Evolutionary conservation across 2,888 invertebrate species (phyloP).

Genomic region (Dicycla oo): DNA sequence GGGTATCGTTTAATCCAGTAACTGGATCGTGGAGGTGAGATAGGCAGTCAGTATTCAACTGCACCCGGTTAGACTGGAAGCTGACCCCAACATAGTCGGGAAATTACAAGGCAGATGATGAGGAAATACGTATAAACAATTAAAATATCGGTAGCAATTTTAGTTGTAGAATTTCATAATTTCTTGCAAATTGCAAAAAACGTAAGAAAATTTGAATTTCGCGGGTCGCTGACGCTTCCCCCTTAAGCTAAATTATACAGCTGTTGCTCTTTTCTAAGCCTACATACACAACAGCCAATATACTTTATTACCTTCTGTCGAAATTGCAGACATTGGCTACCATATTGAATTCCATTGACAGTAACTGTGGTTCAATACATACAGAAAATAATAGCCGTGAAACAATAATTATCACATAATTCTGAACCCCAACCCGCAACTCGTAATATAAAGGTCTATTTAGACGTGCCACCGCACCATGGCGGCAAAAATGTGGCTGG

Average conservation of each 20-base stretch:
- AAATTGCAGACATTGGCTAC: slow-evolving; percentile 25
- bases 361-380: slow-evolving; percentile 36
- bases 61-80: too few relatives aligned
- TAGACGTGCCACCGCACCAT: background rate
- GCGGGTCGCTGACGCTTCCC: too few relatives aligned
- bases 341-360: slow-evolving; percentile 27
- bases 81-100: too few relatives aligned
- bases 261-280: background rate
- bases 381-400: slow-evolving; percentile 33
- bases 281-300: background rate
- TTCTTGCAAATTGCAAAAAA: too few relatives aligned
- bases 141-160: too few relatives aligned
- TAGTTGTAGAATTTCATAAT: too few relatives aligned
- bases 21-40: too few relatives aligned
- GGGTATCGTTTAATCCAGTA: too few relatives aligned
- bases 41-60: too few relatives aligned
- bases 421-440: background rate
- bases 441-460: background rate
- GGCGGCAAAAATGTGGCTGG: background rate
- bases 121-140: too few relatives aligned
- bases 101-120: too few relatives aligned
- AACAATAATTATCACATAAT: slow-evolving; percentile 47
- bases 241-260: background rate
- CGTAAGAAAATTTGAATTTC: too few relatives aligned
- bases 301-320: background rate